Evolutionary conservation across 2,797 vertebrate genomes (phyloP), one percentile per base, ranked within the genome.

Genomic region (Smutsia gigantea): DNA sequence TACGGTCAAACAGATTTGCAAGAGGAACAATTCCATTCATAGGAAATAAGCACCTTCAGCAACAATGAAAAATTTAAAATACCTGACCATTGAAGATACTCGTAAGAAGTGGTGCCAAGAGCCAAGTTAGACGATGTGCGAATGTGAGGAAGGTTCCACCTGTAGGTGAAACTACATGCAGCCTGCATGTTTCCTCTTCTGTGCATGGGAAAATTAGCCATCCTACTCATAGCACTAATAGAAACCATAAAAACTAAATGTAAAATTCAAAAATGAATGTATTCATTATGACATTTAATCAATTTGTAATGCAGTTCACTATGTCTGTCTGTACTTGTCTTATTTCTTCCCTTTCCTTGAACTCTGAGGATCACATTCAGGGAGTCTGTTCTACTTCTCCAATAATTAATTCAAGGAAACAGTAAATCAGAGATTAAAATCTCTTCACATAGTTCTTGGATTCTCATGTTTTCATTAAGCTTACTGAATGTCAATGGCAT

Each of bases 321-420:
- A 15, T 57, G 27, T 86, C 39, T 23, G 21, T 66, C 39, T 93
- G 12, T 25, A 25, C 10, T 85, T n/a, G 14, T 68, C 15, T 79
- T 87, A 68, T 29, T 89, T 74, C 29, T 63, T 49, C 12, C 15
- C 3, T 34, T 25, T 87, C 77, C 12, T 82, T 86, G 39, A 96
- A 89, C 18, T 51, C 89, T 79, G 63, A 87, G 39, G 31, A 71
- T 92, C 21, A 72, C 34, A 71, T 79, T 51, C 84, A 7, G 42
- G 71, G 51, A 78, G 31, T 2, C 19, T n/a, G 2, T 88, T 93
- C 17, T 69, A 55, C 53, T 89, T 90, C 42, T 92, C 19, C n/a
- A 90, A 53, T 75, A 95, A 94, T 89, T 91, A 94, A 95, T 74
- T 95, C 51, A 86, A 87, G 27, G 15, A 89, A 93, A 79, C 15